phyloP scores from a whole-genome alignment of 2,797 vertebrate genomes.

The Sebastes cheni region DNA sequence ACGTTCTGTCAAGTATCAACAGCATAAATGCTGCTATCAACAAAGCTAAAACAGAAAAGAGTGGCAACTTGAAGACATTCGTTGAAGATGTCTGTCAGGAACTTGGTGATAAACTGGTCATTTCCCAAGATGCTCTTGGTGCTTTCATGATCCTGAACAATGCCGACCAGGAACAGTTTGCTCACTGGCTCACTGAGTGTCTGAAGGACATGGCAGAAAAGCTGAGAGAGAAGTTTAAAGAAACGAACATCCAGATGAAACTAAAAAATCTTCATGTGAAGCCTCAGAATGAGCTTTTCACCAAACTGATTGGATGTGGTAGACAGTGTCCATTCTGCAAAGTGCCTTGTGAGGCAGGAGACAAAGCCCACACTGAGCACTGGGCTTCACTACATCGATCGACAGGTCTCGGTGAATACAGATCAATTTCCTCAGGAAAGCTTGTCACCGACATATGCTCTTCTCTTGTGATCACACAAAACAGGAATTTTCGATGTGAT shows the following conservation, averaged over 20 bases:
- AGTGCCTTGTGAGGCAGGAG: constrained; percentile 70
- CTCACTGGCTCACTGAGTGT: constrained; percentile 15
- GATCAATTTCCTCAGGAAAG: background rate
- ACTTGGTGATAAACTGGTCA: constrained; percentile 63
- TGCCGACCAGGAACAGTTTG: constrained; percentile 56
- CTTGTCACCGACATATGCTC: constrained; percentile 54
- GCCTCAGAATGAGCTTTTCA: constrained; percentile 70
- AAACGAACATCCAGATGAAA: background rate
- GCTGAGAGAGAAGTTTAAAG: background rate
- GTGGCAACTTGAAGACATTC: constrained; percentile 44
- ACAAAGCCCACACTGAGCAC: constrained; percentile 54
- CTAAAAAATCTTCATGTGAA: constrained; percentile 35
- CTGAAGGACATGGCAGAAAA: constrained; percentile 44
- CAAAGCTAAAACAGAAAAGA: constrained; percentile 3
- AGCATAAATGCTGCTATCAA: constrained; percentile 54
- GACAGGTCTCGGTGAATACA: too few species aligned
- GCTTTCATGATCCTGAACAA: constrained; percentile 64
- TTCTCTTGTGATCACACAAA: constrained; percentile 37
- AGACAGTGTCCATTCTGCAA: constrained; percentile 76
- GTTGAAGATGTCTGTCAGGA: constrained; percentile 57
- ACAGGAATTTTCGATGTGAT: too few species aligned
- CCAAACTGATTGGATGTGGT: constrained; percentile 71
- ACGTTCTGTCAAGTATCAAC: constrained; percentile 10
- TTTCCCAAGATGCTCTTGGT: constrained; percentile 27
- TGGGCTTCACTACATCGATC: constrained; percentile 56